Conservation (phyloP, 2,888 invertebrate species). For the Papilio gigon region DNA sequence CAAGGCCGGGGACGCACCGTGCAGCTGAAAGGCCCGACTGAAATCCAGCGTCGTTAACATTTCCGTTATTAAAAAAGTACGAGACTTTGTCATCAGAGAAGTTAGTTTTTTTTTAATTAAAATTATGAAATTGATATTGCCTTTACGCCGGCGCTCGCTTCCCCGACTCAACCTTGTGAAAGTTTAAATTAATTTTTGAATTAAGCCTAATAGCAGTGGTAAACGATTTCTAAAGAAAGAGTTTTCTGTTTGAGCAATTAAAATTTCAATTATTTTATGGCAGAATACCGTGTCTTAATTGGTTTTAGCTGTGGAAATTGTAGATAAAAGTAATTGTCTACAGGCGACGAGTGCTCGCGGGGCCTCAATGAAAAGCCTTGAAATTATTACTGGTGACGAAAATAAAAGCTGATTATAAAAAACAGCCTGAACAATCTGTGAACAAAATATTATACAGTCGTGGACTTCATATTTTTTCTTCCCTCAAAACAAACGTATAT, state of each 20-base stretch:
- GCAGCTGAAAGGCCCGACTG: slow-evolving; percentile 49
- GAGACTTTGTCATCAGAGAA: slow-evolving; percentile 80
- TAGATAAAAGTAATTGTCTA: slow-evolving; percentile 46
- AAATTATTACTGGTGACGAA: slow-evolving; percentile 49
- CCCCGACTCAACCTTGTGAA: slow-evolving; percentile 76
- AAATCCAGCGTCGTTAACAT: slow-evolving; percentile 71
- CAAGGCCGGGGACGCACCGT: slow-evolving; percentile 43
- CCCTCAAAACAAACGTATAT: neutral
- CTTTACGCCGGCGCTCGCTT: slow-evolving; percentile 75
- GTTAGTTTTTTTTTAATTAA: slow-evolving; percentile 83
- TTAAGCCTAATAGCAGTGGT: slow-evolving; percentile 80
- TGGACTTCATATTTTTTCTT: neutral
- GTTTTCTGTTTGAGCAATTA: slow-evolving; percentile 74
- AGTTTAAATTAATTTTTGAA: slow-evolving; percentile 83
- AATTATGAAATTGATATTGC: slow-evolving; percentile 83
- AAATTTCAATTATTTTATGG: slow-evolving; percentile 74
- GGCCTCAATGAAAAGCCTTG: slow-evolving; percentile 24
- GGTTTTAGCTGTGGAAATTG: slow-evolving; percentile 65
- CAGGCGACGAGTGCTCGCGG: slow-evolving; percentile 12
- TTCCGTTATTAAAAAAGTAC: slow-evolving; percentile 83
- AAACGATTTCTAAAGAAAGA: slow-evolving; percentile 79
- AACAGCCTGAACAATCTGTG: slow-evolving; percentile 2
- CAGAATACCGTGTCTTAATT: slow-evolving; percentile 69
- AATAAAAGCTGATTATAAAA: slow-evolving; percentile 26
- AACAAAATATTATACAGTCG: neutral